phyloP scores from a whole-genome alignment of 2,113 vertebrate species.

The Crypturellus undulatus region DNA sequence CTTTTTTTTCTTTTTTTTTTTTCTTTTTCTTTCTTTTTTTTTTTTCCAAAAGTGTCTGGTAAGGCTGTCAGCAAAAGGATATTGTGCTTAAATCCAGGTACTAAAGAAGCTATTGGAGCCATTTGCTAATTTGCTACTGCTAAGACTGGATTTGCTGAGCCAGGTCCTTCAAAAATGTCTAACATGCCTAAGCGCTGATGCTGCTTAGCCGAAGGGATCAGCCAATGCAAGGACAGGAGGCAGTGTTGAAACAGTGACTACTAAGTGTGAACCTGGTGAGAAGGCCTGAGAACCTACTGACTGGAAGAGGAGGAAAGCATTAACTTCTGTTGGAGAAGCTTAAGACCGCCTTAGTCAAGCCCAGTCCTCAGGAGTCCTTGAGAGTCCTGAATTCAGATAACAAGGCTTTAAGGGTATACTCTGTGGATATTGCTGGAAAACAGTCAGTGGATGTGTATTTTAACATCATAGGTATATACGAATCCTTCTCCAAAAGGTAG shows the following conservation, averaged over 20 bases:
- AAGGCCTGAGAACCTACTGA: not conserved
- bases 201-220: not conserved
- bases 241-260: not conserved
- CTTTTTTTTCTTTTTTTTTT: not conserved
- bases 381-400: not conserved
- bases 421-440: not conserved
- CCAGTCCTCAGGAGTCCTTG: not conserved
- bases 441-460: not conserved
- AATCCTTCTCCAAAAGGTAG: not conserved
- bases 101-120: not conserved
- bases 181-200: not conserved
- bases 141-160: not conserved
- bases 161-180: not conserved
- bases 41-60: not conserved
- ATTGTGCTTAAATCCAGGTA: not conserved
- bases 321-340: not conserved
- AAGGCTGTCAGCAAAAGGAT: not conserved
- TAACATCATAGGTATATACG: not conserved
- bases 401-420: not conserved
- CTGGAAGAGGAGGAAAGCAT: not conserved
- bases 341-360: not conserved
- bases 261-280: not conserved
- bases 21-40: fast-evolving
- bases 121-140: not conserved
- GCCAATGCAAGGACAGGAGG: not conserved